Evolutionary conservation across 35 echinoderm and acorn worm species (phyloP), one percentile per base, ranked within the genome.

Genomic region (Lytechinus pictus): DNA sequence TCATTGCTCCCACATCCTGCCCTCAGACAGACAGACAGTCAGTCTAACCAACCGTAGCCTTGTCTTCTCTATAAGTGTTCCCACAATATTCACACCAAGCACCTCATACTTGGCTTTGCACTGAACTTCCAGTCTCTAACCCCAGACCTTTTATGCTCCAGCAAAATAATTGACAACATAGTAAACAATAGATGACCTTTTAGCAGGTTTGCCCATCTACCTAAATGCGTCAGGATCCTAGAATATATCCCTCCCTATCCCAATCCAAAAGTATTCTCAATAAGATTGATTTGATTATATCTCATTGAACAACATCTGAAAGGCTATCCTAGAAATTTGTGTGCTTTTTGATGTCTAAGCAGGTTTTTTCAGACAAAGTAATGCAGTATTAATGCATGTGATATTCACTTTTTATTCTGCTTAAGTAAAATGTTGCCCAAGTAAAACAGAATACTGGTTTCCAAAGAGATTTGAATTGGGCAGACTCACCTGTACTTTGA

Each of bases 1-100:
- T 90, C 88, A 90, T 90, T 54, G 52, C 29, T 90, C 27, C 88
- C 88, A 90, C 88, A 52, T 90, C 88, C 88, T 90, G 88, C 52
- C 52, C 28, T 52, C 88, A 8, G 61, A 71, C 61, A 8, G 61
- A 71, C 61, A 16, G 16, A 79, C 66, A 16, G 16, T 24, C 88
- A 14, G 88, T 54, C 88, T 90, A 52, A 90, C 88, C 52, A 9
- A 79, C 12, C 88, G 28, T 14, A 52, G 28, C 52, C 88, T 89
- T 79, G 61, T 71, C 61, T 71, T 19, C 19, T 44, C 33, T 44
- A 0, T 44, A 44, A 79, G 66, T 79, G 88, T 90, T 90, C 88
- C 88, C 88, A 90, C 88, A 33, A 90, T 54, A 28, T 44, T 54
- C 88, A 90, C 88, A n/a, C 88, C 52, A 54, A 90, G 29, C 88